Conservation (phyloP, 2,113 vertebrate species). For the Indicator indicator region DNA sequence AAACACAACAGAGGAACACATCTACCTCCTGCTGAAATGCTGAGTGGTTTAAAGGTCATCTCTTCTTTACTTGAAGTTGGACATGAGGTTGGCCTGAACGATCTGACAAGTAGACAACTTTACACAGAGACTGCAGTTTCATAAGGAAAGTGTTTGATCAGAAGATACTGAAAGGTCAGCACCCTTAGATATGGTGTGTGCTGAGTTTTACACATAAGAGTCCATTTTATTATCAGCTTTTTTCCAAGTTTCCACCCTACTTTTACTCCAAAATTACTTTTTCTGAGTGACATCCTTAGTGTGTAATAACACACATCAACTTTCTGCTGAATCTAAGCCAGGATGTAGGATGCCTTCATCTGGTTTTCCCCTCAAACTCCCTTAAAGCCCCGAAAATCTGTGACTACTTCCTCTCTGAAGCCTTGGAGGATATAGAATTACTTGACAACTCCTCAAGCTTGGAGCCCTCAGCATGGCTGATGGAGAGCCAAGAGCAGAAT, state of each 20-base stretch:
- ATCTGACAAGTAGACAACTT: background rate
- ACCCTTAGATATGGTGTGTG: background rate
- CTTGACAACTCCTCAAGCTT: slow-evolving; percentile 28
- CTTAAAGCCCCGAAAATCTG: slow-evolving; percentile 58
- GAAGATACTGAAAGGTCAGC: background rate
- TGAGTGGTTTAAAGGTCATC: background rate
- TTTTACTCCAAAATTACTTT: slow-evolving; percentile 24
- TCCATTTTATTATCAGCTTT: background rate
- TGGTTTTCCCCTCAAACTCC: slow-evolving; percentile 29
- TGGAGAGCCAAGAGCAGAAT: slow-evolving; percentile 36
- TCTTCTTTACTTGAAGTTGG: background rate
- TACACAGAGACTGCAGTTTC: background rate
- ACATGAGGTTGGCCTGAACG: background rate
- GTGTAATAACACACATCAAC: background rate
- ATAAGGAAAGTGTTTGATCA: background rate
- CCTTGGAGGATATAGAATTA: slow-evolving; percentile 62
- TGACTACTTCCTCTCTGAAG: slow-evolving; percentile 57
- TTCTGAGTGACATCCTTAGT: slow-evolving; percentile 31
- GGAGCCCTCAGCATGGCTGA: slow-evolving; percentile 10
- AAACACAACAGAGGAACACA: background rate
- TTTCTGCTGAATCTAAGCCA: slow-evolving; percentile 46
- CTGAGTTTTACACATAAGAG: background rate
- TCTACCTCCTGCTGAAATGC: background rate
- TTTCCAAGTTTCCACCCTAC: background rate
- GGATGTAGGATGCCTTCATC: slow-evolving; percentile 46